Evolutionary conservation across 1,140 invertebrate genomes (phyloP), one percentile per base, ranked within the genome.

Genomic region (Bradynema listronoti): DNA sequence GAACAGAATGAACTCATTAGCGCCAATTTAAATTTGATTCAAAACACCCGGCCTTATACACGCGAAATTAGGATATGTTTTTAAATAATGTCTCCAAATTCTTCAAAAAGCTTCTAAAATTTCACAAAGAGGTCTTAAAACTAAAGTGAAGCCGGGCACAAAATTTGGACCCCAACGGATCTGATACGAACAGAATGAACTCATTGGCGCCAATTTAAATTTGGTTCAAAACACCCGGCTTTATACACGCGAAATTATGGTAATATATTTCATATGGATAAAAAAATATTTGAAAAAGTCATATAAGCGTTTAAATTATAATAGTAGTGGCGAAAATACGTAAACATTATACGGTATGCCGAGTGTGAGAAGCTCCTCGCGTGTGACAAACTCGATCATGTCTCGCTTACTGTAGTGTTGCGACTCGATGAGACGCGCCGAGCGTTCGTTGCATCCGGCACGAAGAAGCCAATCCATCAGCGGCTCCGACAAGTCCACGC

Each of bases 321-420:
- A 56, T 22, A 19, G 51, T 27, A 19, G 16, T n/a, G 4, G 14
- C 30, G 60, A 63, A 61, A 67, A 61, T 43, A 49, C 52, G n/a
- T n/a, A n/a, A 39, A 56, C n/a, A n/a, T n/a, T 81, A 78, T 80
- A 88, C 86, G 83, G 85, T 43, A 91, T 79, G 42, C 84, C 83
- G 43, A 90, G 72, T 72, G 83, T 83, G 47, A 84, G 82, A 46
- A 91, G 76, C 80, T 91, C 89, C 62, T 88, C 85, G 69, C 86
- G 82, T 1, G 83, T 85, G 59, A 89, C 82, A 63, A 86, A 83
- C 61, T 84, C 83, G 36, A 89, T 78, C 27, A 91, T 79, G 79
- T 91, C 88, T 51, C 86, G 83, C 65, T 88, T 83, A 7, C 84
- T 86, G 74, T 88, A 90, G 61, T 88, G 85, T 78, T 90, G 87